phyloP scores from a whole-genome alignment of 2,888 invertebrate species.

The Caradrina clavipalpis region DNA sequence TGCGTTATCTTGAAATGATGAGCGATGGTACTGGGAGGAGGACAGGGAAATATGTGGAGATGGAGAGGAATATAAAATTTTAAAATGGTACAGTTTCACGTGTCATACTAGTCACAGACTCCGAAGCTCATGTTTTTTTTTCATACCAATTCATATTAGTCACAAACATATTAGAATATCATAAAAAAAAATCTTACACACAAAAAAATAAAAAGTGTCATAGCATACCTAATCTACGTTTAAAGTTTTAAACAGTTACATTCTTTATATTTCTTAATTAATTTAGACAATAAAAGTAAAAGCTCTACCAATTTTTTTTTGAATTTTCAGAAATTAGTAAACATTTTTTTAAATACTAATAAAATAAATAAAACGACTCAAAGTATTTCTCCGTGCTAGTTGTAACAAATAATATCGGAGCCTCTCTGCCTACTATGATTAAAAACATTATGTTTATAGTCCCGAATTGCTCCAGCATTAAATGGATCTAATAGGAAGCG shows the following conservation, averaged over 20 bases:
- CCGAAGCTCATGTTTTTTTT: neutral
- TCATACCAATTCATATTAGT: neutral
- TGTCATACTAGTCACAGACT: too few relatives aligned
- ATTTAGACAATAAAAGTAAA: too few relatives aligned
- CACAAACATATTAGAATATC: neutral
- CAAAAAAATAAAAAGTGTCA: neutral
- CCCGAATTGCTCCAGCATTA: constrained; percentile 85
- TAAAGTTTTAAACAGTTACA: neutral
- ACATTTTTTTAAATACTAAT: neutral
- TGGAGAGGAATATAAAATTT: neutral
- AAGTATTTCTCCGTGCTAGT: constrained; percentile 67
- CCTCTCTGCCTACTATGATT: constrained; percentile 81
- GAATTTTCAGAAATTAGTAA: too few relatives aligned
- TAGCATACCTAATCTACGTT: neutral
- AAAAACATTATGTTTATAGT: constrained; percentile 89
- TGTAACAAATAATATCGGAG: constrained; percentile 73
- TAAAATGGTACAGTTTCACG: too few relatives aligned
- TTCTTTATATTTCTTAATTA: neutral
- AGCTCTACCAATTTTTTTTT: too few relatives aligned
- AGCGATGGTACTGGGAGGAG: constrained; percentile 74
- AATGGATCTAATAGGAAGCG: constrained; percentile 87
- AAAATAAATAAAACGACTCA: constrained; percentile 31
- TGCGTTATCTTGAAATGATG: constrained; percentile 86
- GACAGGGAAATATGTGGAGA: constrained; percentile 72
- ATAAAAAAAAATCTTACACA: neutral